Conservation (phyloP, 2,888 invertebrate species). For the Polylopha cassiicola region DNA sequence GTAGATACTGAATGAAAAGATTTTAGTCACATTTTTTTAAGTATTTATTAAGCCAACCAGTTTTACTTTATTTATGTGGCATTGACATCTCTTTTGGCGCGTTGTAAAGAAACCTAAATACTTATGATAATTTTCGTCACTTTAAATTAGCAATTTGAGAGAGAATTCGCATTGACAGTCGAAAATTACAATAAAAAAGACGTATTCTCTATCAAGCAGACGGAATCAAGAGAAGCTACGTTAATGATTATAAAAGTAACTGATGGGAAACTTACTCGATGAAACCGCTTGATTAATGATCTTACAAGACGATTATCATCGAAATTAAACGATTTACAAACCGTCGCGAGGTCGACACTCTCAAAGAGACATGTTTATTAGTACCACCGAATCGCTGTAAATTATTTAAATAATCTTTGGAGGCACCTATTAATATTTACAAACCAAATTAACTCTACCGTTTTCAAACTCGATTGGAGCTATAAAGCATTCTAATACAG, state of each 20-base stretch:
- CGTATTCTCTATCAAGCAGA: too few relatives aligned
- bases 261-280: constrained; percentile 9
- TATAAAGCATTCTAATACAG: too few relatives aligned
- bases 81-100: too few relatives aligned
- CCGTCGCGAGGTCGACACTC: constrained; percentile 24
- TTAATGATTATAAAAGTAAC: constrained; percentile 10
- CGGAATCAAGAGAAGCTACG: too few relatives aligned
- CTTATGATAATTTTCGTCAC: background rate
- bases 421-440: constrained; percentile 41
- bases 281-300: constrained; percentile 20
- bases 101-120: background rate
- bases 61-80: too few relatives aligned
- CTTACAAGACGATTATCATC: constrained; percentile 24
- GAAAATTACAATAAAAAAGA: too few relatives aligned
- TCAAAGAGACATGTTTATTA: constrained; percentile 52
- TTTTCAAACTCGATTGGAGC: background rate
- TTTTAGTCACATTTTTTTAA: too few relatives aligned
- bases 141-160: constrained; percentile 1
- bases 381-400: constrained; percentile 42
- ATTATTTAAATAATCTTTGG: constrained; percentile 48
- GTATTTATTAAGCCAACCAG: too few relatives aligned
- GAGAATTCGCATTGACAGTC: constrained; percentile 3
- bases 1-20: too few relatives aligned
- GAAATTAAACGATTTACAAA: constrained; percentile 23
- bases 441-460: constrained; percentile 25